Percentiles rank a stretch among this genome's conserved stretches.
Evolutionary conservation across 2,888 invertebrate genomes (phyloP).

Genomic region (Caenorhabditis sp.): DNA sequence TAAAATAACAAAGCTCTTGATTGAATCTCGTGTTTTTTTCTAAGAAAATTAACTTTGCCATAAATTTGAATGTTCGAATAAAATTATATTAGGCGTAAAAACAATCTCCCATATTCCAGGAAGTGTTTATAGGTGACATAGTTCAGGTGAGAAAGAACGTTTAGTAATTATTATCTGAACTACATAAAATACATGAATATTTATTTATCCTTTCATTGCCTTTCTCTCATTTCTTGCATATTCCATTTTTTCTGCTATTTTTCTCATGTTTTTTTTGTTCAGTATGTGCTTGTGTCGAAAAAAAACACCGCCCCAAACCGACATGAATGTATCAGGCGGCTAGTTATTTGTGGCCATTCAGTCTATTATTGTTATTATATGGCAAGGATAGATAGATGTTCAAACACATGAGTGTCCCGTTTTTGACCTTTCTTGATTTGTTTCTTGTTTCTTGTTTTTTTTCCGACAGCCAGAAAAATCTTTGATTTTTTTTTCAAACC

Average conservation of each 20-base stretch:
- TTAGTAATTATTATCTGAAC: too few relatives aligned
- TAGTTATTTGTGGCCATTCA: background rate
- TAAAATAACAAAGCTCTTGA: too few relatives aligned
- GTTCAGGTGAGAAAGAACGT: too few relatives aligned
- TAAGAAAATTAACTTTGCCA: too few relatives aligned
- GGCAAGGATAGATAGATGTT: background rate
- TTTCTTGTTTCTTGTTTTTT: background rate
- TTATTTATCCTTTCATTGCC: slow-evolving; percentile 1
- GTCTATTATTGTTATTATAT: background rate
- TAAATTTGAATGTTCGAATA: too few relatives aligned
- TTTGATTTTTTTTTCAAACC: background rate
- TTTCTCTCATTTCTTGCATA: slow-evolving; percentile 8
- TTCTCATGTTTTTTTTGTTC: background rate
- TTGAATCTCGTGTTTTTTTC: too few relatives aligned
- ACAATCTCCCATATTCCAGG: too few relatives aligned
- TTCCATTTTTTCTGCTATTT: background rate
- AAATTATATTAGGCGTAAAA: too few relatives aligned
- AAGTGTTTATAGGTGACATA: too few relatives aligned
- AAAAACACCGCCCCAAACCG: background rate
- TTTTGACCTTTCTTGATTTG: too few relatives aligned
- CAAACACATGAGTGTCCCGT: background rate
- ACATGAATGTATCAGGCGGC: background rate
- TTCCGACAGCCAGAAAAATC: background rate
- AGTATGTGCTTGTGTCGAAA: background rate
- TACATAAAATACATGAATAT: background rate